phyloP scores from a whole-genome alignment of 1,140 invertebrate species.

The Hycleus cichorii region DNA sequence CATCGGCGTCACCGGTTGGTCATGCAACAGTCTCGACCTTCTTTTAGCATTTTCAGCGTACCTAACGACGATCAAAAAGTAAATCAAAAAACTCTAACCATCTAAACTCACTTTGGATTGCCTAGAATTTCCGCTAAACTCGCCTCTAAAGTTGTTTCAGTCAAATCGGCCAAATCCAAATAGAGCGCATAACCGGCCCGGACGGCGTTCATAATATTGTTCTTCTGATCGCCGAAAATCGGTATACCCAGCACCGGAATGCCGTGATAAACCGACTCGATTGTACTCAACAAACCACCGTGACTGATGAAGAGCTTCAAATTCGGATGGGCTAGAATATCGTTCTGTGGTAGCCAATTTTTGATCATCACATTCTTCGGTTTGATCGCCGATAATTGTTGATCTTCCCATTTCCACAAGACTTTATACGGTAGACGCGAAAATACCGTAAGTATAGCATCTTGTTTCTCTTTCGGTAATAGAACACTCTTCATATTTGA shows the following conservation, averaged over 20 bases:
- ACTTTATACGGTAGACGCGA: slow-evolving; percentile 44
- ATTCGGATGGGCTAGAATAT: slow-evolving; percentile 19
- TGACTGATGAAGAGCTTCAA: too few relatives aligned
- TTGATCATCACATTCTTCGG: slow-evolving; percentile 43
- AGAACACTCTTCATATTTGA: slow-evolving; percentile 41
- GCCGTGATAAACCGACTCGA: too few relatives aligned
- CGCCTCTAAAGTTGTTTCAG: not conserved
- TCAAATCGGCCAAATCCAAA: slow-evolving; percentile 7
- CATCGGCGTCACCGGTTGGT: slow-evolving; percentile 48
- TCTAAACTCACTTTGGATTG: slow-evolving; percentile 3
- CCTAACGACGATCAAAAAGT: slow-evolving; percentile 7
- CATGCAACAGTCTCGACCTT: slow-evolving; percentile 45
- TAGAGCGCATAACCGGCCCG: slow-evolving; percentile 12
- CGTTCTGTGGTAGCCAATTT: slow-evolving; percentile 45
- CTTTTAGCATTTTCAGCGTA: slow-evolving; percentile 37
- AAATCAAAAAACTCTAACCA: not conserved
- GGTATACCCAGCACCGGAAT: too few relatives aligned
- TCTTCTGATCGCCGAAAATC: too few relatives aligned
- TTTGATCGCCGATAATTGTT: slow-evolving; percentile 38
- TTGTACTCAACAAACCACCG: too few relatives aligned
- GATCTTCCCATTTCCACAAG: slow-evolving; percentile 49
- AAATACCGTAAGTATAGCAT: slow-evolving; percentile 42
- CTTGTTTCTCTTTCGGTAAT: slow-evolving; percentile 35
- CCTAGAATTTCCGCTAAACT: slow-evolving; percentile 9
- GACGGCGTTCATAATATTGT: too few relatives aligned